These are phyloP conservation scores for Himalopsyche phryganea DNA, from an alignment of 1,140 invertebrate species.

Conservation along the genomic window DNA sequence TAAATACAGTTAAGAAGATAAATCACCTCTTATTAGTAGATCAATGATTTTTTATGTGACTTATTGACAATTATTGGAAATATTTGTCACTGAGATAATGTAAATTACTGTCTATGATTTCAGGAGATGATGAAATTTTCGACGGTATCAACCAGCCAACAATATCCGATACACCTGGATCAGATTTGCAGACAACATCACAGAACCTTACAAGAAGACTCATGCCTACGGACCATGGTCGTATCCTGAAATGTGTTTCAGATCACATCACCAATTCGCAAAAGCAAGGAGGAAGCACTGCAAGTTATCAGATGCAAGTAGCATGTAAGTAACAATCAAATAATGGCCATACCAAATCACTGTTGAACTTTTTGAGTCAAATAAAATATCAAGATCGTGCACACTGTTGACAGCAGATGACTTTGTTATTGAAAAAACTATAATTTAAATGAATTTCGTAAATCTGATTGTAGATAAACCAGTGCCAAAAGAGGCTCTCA, in stretches of 20 bases:
- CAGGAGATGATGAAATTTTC: constrained; percentile 59
- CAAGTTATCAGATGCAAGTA: constrained; percentile 39
- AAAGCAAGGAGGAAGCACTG: constrained; percentile 46
- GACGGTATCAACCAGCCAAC: constrained; percentile 49
- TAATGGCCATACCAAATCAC: too few relatives aligned
- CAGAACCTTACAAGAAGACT: constrained; percentile 63
- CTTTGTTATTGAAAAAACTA: too few relatives aligned
- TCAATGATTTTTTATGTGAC: too few relatives aligned
- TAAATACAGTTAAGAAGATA: too few relatives aligned
- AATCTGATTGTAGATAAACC: constrained; percentile 59
- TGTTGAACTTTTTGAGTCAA: constrained; percentile 35
- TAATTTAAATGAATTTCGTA: too few relatives aligned
- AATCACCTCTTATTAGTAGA: too few relatives aligned
- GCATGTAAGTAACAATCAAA: constrained; percentile 36
- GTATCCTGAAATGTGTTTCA: constrained; percentile 60
- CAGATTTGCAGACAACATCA: constrained; percentile 42
- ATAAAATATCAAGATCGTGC: too few relatives aligned
- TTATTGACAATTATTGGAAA: too few relatives aligned
- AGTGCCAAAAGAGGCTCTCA: constrained; percentile 49
- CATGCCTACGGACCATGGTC: constrained; percentile 62
- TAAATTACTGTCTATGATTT: not conserved
- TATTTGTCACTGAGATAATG: too few relatives aligned
- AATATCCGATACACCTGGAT: constrained; percentile 32
- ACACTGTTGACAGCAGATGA: too few relatives aligned
- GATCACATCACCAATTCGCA: constrained; percentile 58